Base-by-base conservation (phyloP, 2,797 vertebrate species). In the Sciurus carolinensis region DNA sequence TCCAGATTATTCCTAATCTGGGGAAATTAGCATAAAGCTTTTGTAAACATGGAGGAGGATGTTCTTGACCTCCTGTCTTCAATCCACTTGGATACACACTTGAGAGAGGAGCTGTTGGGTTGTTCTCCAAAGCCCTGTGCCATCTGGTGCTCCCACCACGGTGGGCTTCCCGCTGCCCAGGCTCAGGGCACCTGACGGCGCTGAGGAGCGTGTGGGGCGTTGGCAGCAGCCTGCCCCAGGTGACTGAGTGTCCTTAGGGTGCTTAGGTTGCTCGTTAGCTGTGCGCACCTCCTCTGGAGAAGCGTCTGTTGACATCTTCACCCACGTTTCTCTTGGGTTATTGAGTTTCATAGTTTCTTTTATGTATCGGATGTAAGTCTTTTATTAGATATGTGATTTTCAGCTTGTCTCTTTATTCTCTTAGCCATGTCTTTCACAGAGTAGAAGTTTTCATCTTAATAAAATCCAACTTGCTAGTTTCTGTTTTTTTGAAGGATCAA, bases 221-320 rank as follows among this genome's bases (percentile, higher is more conserved):
- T 47, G 33, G 1, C 11, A 3, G 42, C 4, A 4, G 52, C n/a
- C n/a, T n/a, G 12, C 7, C 57, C 8, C 15, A 59, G 2, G 7
- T 24, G 22, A 9, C 8, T 8, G 4, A 24, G 22, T 24, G 22
- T 24, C 57, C 57, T 24, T 1, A 24, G 57, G 22, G 22, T 54
- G 54, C 54, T 22, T 2, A 11, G 8, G 22, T 9, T 12, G 28
- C 30, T 30, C 28, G 24, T 71, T 2, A 7, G 67, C 67, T 24
- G 8, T 5, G 17, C 36, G 13, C 2, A 12, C 18, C 1, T 15
- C 7, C 2, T 50, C 30, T 28, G 33, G 9, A 20, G 8, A n/a
- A 33, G 14, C 0, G 0, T 7, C 9, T 39, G 15, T 22, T 42
- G 17, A 39, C 11, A 22, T 42, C 47, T 39, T 28, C 3, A 4